Evolutionary conservation across 1,140 invertebrate species (phyloP).

Genomic region (Bombus soroeensis): DNA sequence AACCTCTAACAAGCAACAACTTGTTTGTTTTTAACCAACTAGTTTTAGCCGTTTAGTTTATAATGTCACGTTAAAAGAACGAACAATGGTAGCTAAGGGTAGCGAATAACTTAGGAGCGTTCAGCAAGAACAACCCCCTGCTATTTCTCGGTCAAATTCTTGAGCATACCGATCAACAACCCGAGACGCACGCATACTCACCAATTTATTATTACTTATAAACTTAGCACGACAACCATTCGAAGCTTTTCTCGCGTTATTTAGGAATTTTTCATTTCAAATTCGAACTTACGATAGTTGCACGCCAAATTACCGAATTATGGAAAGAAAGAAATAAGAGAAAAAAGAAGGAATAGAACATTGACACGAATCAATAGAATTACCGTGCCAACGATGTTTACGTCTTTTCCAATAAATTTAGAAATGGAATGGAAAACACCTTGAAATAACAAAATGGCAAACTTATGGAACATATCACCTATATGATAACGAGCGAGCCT

Average conservation of each 20-base stretch:
- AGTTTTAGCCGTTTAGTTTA: neutral
- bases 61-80: neutral
- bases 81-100: too few relatives aligned
- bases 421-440: too few relatives aligned
- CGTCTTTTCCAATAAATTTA: neutral
- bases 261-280: neutral
- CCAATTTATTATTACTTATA: neutral
- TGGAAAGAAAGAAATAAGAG: neutral
- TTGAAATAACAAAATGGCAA: too few relatives aligned
- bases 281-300: too few relatives aligned
- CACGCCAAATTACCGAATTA: neutral
- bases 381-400: slow-evolving; percentile 1
- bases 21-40: neutral
- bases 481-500: neutral
- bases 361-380: slow-evolving; percentile 32
- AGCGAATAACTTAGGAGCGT: too few relatives aligned
- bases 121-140: neutral
- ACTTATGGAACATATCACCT: neutral
- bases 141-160: neutral
- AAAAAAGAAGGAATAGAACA: neutral
- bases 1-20: neutral
- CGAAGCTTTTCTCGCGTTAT: neutral
- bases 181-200: neutral
- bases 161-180: neutral
- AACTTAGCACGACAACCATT: neutral